Base-by-base conservation (phyloP, 2,797 vertebrate genomes). In the Acestrorhynchus altus region DNA sequence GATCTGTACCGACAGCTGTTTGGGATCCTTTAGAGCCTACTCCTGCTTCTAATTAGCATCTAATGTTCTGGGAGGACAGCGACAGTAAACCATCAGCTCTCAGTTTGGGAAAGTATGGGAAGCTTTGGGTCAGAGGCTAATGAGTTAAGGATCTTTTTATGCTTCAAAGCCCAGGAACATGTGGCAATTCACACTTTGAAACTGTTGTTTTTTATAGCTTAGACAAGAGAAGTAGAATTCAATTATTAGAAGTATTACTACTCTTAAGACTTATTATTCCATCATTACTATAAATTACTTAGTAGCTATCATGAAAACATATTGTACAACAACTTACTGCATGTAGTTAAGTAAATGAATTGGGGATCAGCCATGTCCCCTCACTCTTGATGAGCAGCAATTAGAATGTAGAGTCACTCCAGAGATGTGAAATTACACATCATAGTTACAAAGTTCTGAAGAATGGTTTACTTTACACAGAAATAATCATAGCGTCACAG, bases 21-120 rank as follows among this genome's bases (percentile, higher is more conserved):
- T 88, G 88, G 86, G 89, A 86, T 51, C 4, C 70, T 74, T 80
- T 71, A 86, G 70, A 79, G 70, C 54, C 87, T 85, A 82, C 87
- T 86, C 82, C 88, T 90, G 90, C 86, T 92, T 91, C 85, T 83
- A 86, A 85, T 91, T 91, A 91, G 83, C 84, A 86, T 90, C 80
- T 80, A 69, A 66, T 84, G 86, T 89, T 61, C 40, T 59, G 42
- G 70, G 66, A 63, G 47, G 60, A 64, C 49, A 71, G 54, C 22
- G 49, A 44, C 52, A 72, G 80, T 49, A 74, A 31, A 69, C 70
- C 72, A 18, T 46, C 35, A 39, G 56, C 70, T 61, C 65, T 70
- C 24, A 35, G 13, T 51, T 28, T 69, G 66, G 26, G 18, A 77
- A 52, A 74, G 71, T 69, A 68, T 8, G 67, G 71, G 46, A 61